Percentiles rank a stretch among this genome's conserved stretches.
Evolutionary conservation across 2,113 vertebrate genomes (phyloP).

Genomic region (Chrysochloris asiatica): DNA sequence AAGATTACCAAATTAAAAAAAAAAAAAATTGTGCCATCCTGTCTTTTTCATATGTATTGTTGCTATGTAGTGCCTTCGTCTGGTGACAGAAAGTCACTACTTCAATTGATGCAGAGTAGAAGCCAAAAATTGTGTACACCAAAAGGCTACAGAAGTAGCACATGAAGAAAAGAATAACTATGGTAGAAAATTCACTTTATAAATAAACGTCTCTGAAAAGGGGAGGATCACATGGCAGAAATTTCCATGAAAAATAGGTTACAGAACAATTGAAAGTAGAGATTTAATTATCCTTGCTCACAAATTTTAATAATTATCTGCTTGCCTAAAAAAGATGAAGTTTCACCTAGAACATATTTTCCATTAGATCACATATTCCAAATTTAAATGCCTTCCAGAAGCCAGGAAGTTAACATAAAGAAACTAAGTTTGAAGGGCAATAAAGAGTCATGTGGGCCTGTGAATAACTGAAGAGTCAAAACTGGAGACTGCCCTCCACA

Average conservation of each 20-base stretch:
- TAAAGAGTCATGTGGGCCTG: neutral
- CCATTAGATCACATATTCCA: neutral
- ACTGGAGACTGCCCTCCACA: neutral
- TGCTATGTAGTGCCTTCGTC: neutral
- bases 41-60: neutral
- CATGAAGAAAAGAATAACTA: neutral
- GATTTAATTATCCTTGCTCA: constrained; percentile 38
- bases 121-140: neutral
- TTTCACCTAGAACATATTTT: neutral
- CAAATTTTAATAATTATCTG: constrained; percentile 41
- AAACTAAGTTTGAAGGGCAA: neutral
- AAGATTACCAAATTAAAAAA: constrained; percentile 45
- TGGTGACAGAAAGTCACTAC: constrained; percentile 30
- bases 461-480: neutral
- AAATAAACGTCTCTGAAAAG: constrained; percentile 31
- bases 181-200: constrained; percentile 38
- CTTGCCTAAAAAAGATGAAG: constrained; percentile 31
- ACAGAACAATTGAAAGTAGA: constrained; percentile 44
- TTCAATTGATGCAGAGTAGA: constrained; percentile 46
- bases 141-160: neutral
- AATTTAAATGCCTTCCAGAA: neutral
- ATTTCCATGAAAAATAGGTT: constrained; percentile 12
- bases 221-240: neutral
- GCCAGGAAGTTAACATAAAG: neutral
- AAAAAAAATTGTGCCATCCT: constrained; percentile 29